Evolutionary conservation across 2,888 invertebrate genomes (phyloP).

Genomic region (Agrochola lota): DNA sequence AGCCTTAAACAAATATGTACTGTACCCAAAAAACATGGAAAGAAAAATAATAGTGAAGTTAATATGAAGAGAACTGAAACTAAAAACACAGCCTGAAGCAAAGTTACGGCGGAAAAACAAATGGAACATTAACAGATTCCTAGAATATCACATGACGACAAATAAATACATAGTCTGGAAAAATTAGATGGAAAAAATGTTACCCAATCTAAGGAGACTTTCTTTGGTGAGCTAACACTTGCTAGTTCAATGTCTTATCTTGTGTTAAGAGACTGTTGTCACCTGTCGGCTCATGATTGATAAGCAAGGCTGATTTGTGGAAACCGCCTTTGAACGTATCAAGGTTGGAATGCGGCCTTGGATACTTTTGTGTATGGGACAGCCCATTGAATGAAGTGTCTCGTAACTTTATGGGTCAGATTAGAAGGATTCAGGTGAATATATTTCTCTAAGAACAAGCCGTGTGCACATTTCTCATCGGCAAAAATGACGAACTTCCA

Average conservation of each 20-base stretch:
- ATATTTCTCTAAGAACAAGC: neutral
- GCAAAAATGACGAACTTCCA: neutral
- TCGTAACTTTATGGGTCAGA: neutral
- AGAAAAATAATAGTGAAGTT: neutral
- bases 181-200: conserved; percentile 11
- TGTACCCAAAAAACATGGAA: neutral
- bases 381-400: conserved; percentile 3
- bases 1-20: conserved; percentile 14
- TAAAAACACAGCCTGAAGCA: neutral
- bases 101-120: conserved; percentile 16
- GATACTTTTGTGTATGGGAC: conserved; percentile 24
- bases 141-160: conserved; percentile 6
- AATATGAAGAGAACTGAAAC: neutral
- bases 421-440: neutral
- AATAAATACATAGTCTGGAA: neutral
- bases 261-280: conserved; percentile 76
- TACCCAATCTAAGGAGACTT: conserved; percentile 27
- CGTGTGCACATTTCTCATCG: too few relatives aligned
- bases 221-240: conserved; percentile 51
- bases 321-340: conserved; percentile 76
- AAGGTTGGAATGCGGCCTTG: conserved; percentile 77
- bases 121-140: neutral
- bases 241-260: conserved; percentile 74
- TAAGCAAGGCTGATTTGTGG: conserved; percentile 80
- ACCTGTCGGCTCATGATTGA: conserved; percentile 84